Base-by-base conservation (phyloP, 2,888 invertebrate genomes). In the Hypena proboscidalis region DNA sequence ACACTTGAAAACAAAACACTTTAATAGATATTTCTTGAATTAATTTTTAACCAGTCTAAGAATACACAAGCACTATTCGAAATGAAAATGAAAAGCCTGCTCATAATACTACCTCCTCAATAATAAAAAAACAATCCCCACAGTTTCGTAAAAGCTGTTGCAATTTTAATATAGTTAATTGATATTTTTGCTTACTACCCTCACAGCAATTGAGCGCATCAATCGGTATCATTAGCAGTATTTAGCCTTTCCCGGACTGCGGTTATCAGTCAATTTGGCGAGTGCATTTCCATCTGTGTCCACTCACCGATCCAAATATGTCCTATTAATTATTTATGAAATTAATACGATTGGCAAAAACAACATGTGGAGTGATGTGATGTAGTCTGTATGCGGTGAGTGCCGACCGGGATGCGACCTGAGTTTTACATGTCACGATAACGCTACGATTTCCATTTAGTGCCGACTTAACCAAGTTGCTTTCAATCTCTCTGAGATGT, bases 181-280 rank as follows among this genome's bases (percentile, higher is more conserved):
- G 39, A 43, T 34, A 45, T 50, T 61, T 65, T 50, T 44, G 34
- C 40, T 9, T 30, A 41, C 14, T 27, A 20, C 21, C 17, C 30
- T 27, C 9, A 43, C 32, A 33, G 30, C 40, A 26, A 46, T 65
- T 77, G 66, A 77, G 72, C 76, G 67, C 80, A 72, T 80, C 80
- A 82, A 80, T 82, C 80, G 75, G 67, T 74, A 87, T 88, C 86
- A 90, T 89, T 89, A 89, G 84, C 85, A 77, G 78, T 85, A 90
- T 88, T 89, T 89, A 88, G 87, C 84, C 85, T 87, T 88, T 86
- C 79, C 78, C 80, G 74, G 79, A 77, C 76, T 90, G 90, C 79
- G 90, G 90, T 89, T 83, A 82, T 72, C 83, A 85, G 88, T 88
- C 88, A 90, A 90, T 90, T 90, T 88, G 83, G 67, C 77, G 87